Evolutionary conservation across 53 echinoderm and acorn worm species (phyloP), one percentile per base, ranked within the genome.

Genomic region (Hippasteria phrygiana): DNA sequence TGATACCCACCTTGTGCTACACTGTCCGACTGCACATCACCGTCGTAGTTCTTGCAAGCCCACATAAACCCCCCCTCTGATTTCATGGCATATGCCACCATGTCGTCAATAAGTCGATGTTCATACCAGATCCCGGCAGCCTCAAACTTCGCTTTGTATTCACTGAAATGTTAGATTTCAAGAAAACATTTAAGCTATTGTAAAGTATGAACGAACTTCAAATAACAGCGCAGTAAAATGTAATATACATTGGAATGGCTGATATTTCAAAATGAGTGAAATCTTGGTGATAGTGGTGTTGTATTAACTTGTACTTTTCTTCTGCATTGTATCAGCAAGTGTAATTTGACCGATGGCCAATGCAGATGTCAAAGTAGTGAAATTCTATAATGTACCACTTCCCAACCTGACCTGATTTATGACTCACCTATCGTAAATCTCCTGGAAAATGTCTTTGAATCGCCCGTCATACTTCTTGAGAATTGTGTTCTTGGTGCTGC

Each of bases 41-140:
- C 97, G 63, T 97, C 97, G 73, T 97, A 97, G 72, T 97, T 97
- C 87, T 97, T 97, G 74, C 97, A 97, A 1, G 97, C 97, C 97
- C 95, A 95, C 43, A 95, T 93, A 69, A 97, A 97, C 1, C 93
- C 97, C n/a, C 97, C 95, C 74, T 97, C 97, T 1, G 90, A 92
- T 86, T 97, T 97, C 80, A 97, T 66, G 65, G 95, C 95, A 40
- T 88, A 97, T 3, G 97, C 97, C 24, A 97, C 97, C 97, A 97
- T 97, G 83, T 97, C 97, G n/a, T 97, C 97, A 13, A 97, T 97
- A 3, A 97, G 88, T 39, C 97, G 72, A 39, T 97, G 97, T 43
- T 96, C 95, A 50, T 97, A 97, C 97, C 97, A 97, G 41, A 97
- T 92, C 0, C 86, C 90, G 55, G 87, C 78, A 16, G 97, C 95